Conservation (phyloP, 1,140 invertebrate genomes). For the Hypsibius dujardini region DNA sequence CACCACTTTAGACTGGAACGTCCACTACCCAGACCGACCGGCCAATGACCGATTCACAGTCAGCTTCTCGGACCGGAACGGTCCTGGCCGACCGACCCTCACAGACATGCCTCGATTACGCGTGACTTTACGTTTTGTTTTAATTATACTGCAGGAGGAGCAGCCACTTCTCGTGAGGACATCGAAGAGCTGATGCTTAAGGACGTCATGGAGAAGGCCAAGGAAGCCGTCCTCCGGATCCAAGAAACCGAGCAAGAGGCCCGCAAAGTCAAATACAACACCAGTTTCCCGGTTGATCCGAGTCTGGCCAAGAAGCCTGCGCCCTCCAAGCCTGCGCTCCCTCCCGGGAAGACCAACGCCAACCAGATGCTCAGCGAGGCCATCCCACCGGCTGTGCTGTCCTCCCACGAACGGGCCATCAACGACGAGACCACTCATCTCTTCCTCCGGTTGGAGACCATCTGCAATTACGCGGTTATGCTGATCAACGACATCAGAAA, state of each 20-base stretch:
- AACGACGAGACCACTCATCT: not conserved
- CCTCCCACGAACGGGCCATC: not conserved
- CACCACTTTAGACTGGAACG: no score
- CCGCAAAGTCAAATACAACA: not conserved
- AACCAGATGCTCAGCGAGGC: not conserved
- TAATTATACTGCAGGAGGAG: no score
- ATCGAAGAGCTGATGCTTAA: not conserved
- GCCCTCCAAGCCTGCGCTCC: not conserved
- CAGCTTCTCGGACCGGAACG: no score
- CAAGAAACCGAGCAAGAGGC: not conserved
- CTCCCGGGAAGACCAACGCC: not conserved
- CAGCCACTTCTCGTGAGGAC: not conserved
- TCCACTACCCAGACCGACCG: no score
- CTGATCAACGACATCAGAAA: not conserved
- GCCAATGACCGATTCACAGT: no score
- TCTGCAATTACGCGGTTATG: not conserved
- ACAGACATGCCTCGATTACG: no score
- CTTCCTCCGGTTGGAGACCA: not conserved
- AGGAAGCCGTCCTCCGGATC: not conserved
- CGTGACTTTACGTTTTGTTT: no score
- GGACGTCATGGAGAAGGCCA: not conserved
- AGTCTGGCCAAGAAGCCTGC: not conserved
- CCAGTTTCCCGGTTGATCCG: not conserved
- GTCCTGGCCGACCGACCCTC: no score
- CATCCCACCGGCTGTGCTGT: not conserved